Evolutionary conservation across 2,888 invertebrate species (phyloP).

Genomic region (Dasysyrphus tricinctus): DNA sequence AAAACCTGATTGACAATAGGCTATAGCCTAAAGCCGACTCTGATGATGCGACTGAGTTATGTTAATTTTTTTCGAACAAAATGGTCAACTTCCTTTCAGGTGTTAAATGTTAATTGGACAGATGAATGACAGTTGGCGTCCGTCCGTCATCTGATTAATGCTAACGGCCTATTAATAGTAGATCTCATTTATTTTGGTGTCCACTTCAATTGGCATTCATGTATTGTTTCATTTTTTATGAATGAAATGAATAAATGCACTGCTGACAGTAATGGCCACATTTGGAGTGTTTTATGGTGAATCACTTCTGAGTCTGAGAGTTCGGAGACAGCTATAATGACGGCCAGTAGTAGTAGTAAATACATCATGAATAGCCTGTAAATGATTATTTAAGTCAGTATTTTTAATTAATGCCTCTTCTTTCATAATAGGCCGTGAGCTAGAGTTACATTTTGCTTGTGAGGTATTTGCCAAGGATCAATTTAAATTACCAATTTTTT

Average conservation of each 20-base stretch:
- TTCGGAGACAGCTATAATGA: neutral
- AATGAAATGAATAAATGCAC: neutral
- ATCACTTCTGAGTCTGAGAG: neutral
- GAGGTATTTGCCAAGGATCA: neutral
- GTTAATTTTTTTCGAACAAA: neutral
- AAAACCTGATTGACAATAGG: neutral
- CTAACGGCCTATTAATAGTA: neutral
- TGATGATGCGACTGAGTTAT: neutral
- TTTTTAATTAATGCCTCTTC: neutral
- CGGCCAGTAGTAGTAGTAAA: neutral
- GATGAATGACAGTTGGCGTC: neutral
- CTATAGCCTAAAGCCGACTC: neutral
- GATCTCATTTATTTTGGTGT: constrained; percentile 4
- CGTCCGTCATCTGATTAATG: neutral
- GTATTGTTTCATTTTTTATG: constrained; percentile 1
- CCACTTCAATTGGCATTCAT: constrained; percentile 1
- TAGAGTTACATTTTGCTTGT: neutral
- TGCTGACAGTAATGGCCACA: constrained; percentile 3
- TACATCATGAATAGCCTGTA: neutral
- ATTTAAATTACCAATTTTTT: neutral
- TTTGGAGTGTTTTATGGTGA: neutral
- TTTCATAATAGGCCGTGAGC: neutral
- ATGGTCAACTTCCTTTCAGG: constrained; percentile 22
- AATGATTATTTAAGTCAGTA: neutral
- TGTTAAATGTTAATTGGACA: constrained; percentile 11